Evolutionary conservation across 2,113 vertebrate genomes (phyloP).

Genomic region (Anser brachyrhynchus): DNA sequence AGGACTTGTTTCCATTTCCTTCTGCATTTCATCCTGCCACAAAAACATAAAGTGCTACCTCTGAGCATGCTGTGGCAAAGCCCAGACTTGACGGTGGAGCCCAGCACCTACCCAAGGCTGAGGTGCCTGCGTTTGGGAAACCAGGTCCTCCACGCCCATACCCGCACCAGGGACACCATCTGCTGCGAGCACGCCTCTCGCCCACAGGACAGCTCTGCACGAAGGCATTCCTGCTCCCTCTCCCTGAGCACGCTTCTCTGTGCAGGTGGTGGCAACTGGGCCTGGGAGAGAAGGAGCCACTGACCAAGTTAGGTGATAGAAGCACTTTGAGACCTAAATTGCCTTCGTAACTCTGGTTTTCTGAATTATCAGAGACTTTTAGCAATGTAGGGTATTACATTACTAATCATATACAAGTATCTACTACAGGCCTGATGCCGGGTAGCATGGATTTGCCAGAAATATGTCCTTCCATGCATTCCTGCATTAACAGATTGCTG

Average conservation of each 20-base stretch:
- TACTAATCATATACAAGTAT: fast-evolving
- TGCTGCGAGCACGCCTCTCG: fast-evolving
- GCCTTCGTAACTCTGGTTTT: fast-evolving
- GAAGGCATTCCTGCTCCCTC: fast-evolving
- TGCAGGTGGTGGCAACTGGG: not conserved
- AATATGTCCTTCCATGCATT: not conserved
- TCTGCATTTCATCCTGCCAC: not conserved
- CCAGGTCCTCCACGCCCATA: not conserved
- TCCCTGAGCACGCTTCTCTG: fast-evolving
- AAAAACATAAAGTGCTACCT: not conserved
- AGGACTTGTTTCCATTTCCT: not conserved
- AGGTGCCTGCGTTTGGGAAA: not conserved
- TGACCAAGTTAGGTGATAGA: fast-evolving
- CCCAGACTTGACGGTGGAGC: not conserved
- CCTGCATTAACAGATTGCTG: not conserved
- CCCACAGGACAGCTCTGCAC: not conserved
- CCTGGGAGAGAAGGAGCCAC: not conserved
- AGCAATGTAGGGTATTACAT: fast-evolving
- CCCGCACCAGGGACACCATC: fast-evolving
- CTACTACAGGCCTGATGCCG: not conserved
- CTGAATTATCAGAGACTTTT: not conserved
- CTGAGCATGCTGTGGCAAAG: fast-evolving
- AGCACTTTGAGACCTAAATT: not conserved
- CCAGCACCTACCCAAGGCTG: not conserved
- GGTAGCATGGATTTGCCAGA: not conserved